A percentile compares a stretch with the other conserved stretches of the same genome.
Conservation (phyloP, 2,888 invertebrate genomes). For the Calliphora vomitoria region DNA sequence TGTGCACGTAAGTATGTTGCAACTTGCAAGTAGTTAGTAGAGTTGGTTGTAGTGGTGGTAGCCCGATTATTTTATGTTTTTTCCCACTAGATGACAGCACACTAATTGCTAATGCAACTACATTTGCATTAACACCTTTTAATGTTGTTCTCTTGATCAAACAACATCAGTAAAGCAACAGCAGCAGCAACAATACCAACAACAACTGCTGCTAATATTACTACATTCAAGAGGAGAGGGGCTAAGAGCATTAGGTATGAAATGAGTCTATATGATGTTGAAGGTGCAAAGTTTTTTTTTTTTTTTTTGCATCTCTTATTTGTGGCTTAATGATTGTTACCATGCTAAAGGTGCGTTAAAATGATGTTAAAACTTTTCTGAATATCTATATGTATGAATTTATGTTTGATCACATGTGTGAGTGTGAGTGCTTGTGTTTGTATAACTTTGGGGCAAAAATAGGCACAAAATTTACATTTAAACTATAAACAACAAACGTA, state of each 20-base stretch:
- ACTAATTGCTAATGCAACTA: slow-evolving; percentile 75
- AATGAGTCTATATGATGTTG: slow-evolving; percentile 29
- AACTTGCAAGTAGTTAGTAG: slow-evolving; percentile 3
- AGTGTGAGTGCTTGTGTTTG: not conserved
- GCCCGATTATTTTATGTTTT: slow-evolving; percentile 75
- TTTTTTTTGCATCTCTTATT: slow-evolving; percentile 13
- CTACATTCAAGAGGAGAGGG: not conserved
- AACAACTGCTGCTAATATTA: slow-evolving; percentile 31
- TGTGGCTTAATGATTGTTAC: slow-evolving; percentile 67
- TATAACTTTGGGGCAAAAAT: slow-evolving; percentile 66
- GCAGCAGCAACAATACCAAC: slow-evolving; percentile 16
- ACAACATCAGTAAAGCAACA: slow-evolving; percentile 68
- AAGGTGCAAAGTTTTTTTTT: slow-evolving; percentile 27
- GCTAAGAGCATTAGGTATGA: not conserved
- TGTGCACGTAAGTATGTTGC: slow-evolving; percentile 18
- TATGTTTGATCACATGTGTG: not conserved
- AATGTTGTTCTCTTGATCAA: slow-evolving; percentile 74
- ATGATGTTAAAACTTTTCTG: slow-evolving; percentile 61
- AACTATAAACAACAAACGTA: slow-evolving; percentile 69
- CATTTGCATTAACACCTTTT: slow-evolving; percentile 75
- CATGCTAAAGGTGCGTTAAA: slow-evolving; percentile 71
- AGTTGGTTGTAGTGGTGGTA: slow-evolving; percentile 56
- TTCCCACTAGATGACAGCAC: slow-evolving; percentile 75
- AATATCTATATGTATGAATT: slow-evolving; percentile 29
- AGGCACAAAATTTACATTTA: slow-evolving; percentile 73